Evolutionary conservation across 2,888 invertebrate genomes (phyloP), one percentile per base, ranked within the genome.

Genomic region (Pristionchus mayeri): DNA sequence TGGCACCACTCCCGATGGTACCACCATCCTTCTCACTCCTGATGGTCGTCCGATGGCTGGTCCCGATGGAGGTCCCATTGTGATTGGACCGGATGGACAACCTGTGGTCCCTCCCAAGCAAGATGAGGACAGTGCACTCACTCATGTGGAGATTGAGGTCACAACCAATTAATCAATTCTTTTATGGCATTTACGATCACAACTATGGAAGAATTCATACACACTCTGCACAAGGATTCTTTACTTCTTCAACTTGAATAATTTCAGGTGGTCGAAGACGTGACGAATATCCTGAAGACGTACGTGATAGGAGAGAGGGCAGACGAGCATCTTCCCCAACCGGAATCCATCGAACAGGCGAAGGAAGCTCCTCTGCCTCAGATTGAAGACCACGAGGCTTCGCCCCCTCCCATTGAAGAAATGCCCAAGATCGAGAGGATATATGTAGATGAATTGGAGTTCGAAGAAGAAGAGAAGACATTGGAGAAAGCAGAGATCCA

Each of bases 211-310:
- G n/a, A n/a, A n/a, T n/a, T n/a, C n/a, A n/a, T n/a, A n/a, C n/a
- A n/a, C n/a, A n/a, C 13, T 44, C 6, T 44, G 44, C 57, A 21
- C 7, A 11, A 24, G 21, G 57, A 24, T 6, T 11, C 21, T 7
- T 11, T 24, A 11, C 21, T 11, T 7, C 4, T 57, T 11, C 7
- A 57, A 57, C 7, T 57, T 57, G 57, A 18, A 11, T 44, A 44
- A 44, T 86, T 88, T 13, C 92, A 92, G 85, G 87, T 91, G 7
- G 87, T 92, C 75, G 92, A 92, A 86, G 91, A 92, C 67, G 91
- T 92, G 34, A 91, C 91, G 4, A 92, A 92, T 83, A 90, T 92
- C 85, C 88, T 92, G 84, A 92, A 92, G 86, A 92, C 92, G 9
- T 92, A 92, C 86, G 89, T 92, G 37, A 91, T 92, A 54, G 92